Evolutionary conservation across 2,113 vertebrate species (phyloP), one percentile per base, ranked within the genome.

Genomic region (Semnornis frantzii): DNA sequence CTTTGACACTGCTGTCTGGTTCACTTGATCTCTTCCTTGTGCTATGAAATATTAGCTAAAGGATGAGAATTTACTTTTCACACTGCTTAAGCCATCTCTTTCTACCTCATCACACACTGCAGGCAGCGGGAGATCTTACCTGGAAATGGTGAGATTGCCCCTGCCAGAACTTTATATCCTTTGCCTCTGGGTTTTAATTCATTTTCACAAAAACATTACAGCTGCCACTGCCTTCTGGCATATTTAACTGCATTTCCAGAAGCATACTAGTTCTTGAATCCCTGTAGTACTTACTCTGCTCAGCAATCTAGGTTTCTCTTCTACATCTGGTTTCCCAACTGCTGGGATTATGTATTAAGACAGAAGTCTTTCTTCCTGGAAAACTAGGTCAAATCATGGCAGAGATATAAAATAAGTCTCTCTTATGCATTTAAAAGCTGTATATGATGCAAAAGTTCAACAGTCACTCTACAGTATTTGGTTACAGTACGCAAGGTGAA

Each of bases 211-310:
- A 89, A 84, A 9, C 33, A 64, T 52, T 74, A 69, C 33, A 69
- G 9, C 25, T 92, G 58, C 52, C 8, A 8, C 44, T 87, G 81
- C 84, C 89, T 92, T 50, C 42, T 78, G 66, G 66, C 31, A 13
- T 89, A 64, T 84, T 94, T 93, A 86, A 37, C 82, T 90, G 76
- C 37, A 48, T 88, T 90, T 93, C 88, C 48, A 89, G 65, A 48
- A 68, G 2, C 15, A 12, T 71, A 60, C 74, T 68, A 44, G 64
- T 58, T 74, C 70, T 28, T 72, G 66, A 92, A 92, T 86, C 73
- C 91, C 89, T 75, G 58, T 65, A 82, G 89, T 72, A 58, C 57
- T 92, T 90, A 69, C 30, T 68, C 13, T 8, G 12, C 25, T 90
- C 58, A 60, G 93, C 94, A 94, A 23, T 75, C 80, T 33, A 33